Conservation (phyloP, 2,888 invertebrate species). For the Diploptera punctata region DNA sequence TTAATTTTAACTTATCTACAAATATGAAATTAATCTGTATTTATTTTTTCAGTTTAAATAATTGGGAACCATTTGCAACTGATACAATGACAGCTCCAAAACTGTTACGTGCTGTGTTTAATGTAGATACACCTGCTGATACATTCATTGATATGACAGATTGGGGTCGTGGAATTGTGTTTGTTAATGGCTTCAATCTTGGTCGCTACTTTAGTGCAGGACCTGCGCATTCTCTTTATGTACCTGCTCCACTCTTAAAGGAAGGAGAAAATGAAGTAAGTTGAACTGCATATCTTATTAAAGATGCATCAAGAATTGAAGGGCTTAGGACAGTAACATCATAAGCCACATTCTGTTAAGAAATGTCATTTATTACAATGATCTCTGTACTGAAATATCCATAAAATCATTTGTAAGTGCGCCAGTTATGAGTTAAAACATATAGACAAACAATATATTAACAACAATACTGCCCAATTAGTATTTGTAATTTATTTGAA, state of each 20-base stretch:
- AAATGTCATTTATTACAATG: no score
- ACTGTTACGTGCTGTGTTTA: slow-evolving; percentile 61
- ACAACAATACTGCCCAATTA: no score
- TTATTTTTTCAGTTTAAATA: slow-evolving; percentile 44
- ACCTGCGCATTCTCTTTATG: slow-evolving; percentile 71
- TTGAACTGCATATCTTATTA: no score
- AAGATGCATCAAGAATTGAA: no score
- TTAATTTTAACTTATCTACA: neutral
- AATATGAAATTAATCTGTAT: neutral
- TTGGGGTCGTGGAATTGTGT: neutral
- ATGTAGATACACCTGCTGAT: slow-evolving; percentile 51
- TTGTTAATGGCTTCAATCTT: neutral
- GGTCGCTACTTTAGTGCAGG: neutral
- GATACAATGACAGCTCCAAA: slow-evolving; percentile 51
- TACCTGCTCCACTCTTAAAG: slow-evolving; percentile 77
- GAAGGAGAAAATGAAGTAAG: slow-evolving; percentile 62
- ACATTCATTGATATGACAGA: neutral
- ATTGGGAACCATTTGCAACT: slow-evolving; percentile 47
- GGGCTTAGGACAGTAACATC: no score
- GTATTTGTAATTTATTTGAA: no score
- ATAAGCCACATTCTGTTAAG: no score
- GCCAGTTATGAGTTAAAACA: no score
- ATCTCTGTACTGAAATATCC: no score
- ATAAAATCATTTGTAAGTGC: no score
- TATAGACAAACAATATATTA: no score